Evolutionary conservation across 23 tunicate genomes (phyloP), one percentile per base, ranked within the genome.

Genomic region (Halocynthia roretzi): DNA sequence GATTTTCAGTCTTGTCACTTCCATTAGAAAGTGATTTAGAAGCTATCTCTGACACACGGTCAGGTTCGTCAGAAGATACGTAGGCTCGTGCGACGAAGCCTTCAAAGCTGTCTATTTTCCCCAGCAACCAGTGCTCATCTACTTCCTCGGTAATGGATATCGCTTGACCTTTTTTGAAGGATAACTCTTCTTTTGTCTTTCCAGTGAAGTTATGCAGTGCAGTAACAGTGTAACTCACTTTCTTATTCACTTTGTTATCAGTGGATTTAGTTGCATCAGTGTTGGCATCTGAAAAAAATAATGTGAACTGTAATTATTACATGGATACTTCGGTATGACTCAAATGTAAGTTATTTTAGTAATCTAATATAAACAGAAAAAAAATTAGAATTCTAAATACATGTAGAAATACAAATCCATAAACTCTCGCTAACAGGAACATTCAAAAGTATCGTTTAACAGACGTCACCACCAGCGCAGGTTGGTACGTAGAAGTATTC

Each of bases 111-210:
- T 53, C 74, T 21, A 86, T n/a, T 71, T 86, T 80, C 12, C 91
- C 91, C 44, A 72, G 53, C 76, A 86, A 40, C 91, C 91, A 86
- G 78, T 72, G 85, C 12, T 86, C 91, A 55, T 85, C 80, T 9
- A 69, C 70, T 70, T 54, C 51, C 64, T 82, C 83, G 0, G 70
- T 40, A 10, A 82, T 76, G 50, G 70, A 67, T 9, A 87, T 87
- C 7, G 31, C 61, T 22, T 76, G 78, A 51, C 83, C 86, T 65
- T 77, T 44, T 51, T 82, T 69, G 63, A 82, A 82, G 0, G 86
- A 87, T 20, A 87, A 50, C 53, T 87, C 93, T 52, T 82, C 67
- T 40, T 77, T 67, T 51, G 77, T 65, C 51, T 77, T 55, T 51
- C 76, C 78, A 53, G 18, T 48, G 68, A 72, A 83, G 7, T 84